A percentile compares a stretch with the other conserved stretches of the same genome.
Conservation (phyloP, 1,140 invertebrate genomes). For the Drosophila navojoa region DNA sequence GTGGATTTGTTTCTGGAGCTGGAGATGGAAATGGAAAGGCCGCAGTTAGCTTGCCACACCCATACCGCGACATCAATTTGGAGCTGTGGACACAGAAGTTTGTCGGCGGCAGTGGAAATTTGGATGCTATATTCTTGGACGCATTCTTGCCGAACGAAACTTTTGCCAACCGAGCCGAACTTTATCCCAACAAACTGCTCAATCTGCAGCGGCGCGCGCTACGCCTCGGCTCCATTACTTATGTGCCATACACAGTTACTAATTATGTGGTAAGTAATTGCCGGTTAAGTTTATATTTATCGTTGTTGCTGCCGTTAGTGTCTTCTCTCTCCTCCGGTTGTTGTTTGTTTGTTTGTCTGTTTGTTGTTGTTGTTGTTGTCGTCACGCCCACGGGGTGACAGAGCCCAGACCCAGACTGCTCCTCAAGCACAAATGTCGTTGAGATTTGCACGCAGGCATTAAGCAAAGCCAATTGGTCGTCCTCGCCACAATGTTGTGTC, state of each 20-base stretch:
- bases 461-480: slow-evolving; percentile 77
- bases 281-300: slow-evolving; percentile 83
- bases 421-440: slow-evolving; percentile 53
- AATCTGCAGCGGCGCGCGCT: slow-evolving; percentile 71
- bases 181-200: slow-evolving; percentile 82
- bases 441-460: slow-evolving; percentile 77
- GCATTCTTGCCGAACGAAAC: slow-evolving; percentile 79
- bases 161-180: slow-evolving; percentile 73
- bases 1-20: slow-evolving; percentile 22
- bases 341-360: slow-evolving; percentile 7
- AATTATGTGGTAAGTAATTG: slow-evolving; percentile 84
- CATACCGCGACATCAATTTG: slow-evolving; percentile 78
- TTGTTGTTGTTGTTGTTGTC: slow-evolving; percentile 33
- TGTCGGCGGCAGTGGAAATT: slow-evolving; percentile 79
- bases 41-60: slow-evolving; percentile 36
- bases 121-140: slow-evolving; percentile 73
- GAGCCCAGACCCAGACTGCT: background rate
- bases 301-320: slow-evolving; percentile 37
- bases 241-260: slow-evolving; percentile 82
- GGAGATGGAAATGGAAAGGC: slow-evolving; percentile 10
- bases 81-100: slow-evolving; percentile 84
- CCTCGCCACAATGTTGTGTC: slow-evolving; percentile 24
- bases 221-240: slow-evolving; percentile 75
- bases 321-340: slow-evolving; percentile 2
- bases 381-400: slow-evolving; percentile 28